Conservation (phyloP, 2,888 invertebrate genomes). For the Stegophylla sp. region DNA sequence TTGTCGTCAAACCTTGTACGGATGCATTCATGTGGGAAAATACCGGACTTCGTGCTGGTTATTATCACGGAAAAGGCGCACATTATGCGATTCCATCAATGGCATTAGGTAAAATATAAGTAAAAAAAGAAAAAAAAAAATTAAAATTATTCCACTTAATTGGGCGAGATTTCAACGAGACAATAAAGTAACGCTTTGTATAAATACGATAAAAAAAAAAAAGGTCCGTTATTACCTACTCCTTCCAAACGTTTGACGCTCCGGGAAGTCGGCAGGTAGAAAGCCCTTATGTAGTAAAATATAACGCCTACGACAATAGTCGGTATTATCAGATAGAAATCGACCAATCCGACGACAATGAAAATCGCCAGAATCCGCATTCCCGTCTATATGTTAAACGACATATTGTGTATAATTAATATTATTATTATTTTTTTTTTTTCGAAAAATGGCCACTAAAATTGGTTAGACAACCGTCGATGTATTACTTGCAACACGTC, state of each 20-base stretch:
- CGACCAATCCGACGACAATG: constrained; percentile 68
- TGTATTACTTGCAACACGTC: constrained; percentile 31
- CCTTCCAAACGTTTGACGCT: constrained; percentile 75
- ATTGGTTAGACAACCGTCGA: neutral
- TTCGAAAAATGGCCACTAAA: neutral
- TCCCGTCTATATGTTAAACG: constrained; percentile 11
- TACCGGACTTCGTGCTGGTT: constrained; percentile 81
- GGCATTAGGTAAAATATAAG: too few relatives aligned
- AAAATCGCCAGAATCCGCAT: constrained; percentile 67
- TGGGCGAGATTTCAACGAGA: too few relatives aligned
- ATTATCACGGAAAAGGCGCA: neutral
- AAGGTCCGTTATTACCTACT: constrained; percentile 68
- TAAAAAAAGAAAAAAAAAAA: neutral
- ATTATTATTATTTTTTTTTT: neutral
- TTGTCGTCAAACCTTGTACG: constrained; percentile 79
- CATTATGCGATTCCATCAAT: too few relatives aligned
- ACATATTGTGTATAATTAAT: neutral
- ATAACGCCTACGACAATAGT: constrained; percentile 70
- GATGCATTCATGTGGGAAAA: constrained; percentile 82
- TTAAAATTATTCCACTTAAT: neutral
- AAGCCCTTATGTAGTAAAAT: constrained; percentile 71
- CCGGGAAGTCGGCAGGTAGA: constrained; percentile 75
- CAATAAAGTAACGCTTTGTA: neutral
- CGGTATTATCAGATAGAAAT: constrained; percentile 66
- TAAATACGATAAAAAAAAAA: neutral